These are phyloP conservation scores for Cydia fagiglandana DNA, from an alignment of 1,140 invertebrate genomes.

Conservation along the genomic window DNA sequence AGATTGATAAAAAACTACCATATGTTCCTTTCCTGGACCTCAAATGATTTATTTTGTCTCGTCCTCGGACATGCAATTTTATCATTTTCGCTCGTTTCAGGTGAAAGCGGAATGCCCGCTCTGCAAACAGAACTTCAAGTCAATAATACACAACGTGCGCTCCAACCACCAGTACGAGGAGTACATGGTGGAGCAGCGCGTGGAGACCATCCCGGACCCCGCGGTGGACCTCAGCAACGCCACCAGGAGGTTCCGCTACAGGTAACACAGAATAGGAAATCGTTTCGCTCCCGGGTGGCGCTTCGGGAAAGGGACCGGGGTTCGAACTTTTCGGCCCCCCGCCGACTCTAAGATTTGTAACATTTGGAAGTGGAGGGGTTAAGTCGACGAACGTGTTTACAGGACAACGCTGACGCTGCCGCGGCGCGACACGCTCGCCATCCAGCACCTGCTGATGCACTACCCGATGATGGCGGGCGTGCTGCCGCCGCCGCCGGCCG, in stretches of 20 bases:
- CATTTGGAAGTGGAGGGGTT: too few relatives aligned
- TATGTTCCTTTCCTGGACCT: not conserved
- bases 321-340: too few relatives aligned
- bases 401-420: slow-evolving; percentile 82
- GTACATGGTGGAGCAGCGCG: slow-evolving; percentile 83
- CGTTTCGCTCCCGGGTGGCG: not conserved
- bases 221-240: slow-evolving; percentile 52
- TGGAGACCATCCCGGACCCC: slow-evolving; percentile 47
- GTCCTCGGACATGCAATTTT: too few relatives aligned
- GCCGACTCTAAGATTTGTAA: too few relatives aligned
- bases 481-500: slow-evolving; percentile 43
- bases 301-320: too few relatives aligned
- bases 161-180: slow-evolving; percentile 93
- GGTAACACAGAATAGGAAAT: slow-evolving; percentile 43
- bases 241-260: slow-evolving; percentile 66
- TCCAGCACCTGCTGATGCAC: slow-evolving; percentile 79
- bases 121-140: slow-evolving; percentile 94
- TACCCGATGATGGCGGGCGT: slow-evolving; percentile 72
- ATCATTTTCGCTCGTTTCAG: slow-evolving; percentile 57
- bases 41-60: too few relatives aligned
- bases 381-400: slow-evolving; percentile 30
- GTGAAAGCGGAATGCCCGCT: slow-evolving; percentile 96
- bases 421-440: slow-evolving; percentile 76
- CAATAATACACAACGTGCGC: slow-evolving; percentile 95
- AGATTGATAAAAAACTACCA: too few relatives aligned